Evolutionary conservation across 2,888 invertebrate species (phyloP).

Genomic region (Leptopilina drosophilae): DNA sequence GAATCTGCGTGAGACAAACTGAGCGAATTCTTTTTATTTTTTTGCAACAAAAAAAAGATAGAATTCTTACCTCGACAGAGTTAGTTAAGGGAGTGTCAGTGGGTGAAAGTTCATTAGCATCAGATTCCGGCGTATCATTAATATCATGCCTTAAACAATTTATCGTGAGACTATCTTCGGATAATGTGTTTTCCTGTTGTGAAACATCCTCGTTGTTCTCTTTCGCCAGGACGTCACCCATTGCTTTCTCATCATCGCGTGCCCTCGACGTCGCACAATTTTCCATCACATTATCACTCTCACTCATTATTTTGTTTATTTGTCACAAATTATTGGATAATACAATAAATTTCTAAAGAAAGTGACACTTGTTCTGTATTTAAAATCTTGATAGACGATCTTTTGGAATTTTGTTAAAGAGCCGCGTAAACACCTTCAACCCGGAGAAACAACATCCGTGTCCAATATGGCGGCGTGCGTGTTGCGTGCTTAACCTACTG

Average conservation of each 20-base stretch:
- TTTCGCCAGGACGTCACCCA: conserved; percentile 75
- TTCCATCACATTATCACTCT: conserved; percentile 46
- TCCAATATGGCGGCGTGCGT: conserved; percentile 39
- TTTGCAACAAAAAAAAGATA: neutral
- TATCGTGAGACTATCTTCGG: conserved; percentile 40
- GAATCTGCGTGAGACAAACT: neutral
- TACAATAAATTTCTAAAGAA: conserved; percentile 2
- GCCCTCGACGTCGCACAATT: conserved; percentile 48
- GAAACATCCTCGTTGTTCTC: conserved; percentile 61
- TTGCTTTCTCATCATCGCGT: conserved; percentile 65
- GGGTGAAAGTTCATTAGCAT: conserved; percentile 55
- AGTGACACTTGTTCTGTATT: conserved; percentile 29
- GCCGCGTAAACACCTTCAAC: conserved; percentile 54
- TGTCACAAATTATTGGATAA: neutral
- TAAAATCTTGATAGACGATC: conserved; percentile 47
- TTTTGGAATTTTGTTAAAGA: conserved; percentile 47
- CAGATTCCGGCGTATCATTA: conserved; percentile 55
- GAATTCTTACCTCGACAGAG: conserved; percentile 55
- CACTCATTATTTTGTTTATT: conserved; percentile 48
- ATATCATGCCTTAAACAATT: conserved; percentile 53
- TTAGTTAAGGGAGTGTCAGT: conserved; percentile 52
- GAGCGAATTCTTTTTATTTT: neutral
- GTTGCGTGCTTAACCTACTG: neutral
- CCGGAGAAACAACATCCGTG: conserved; percentile 31
- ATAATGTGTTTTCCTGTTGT: conserved; percentile 42